Percentiles rank a stretch among this genome's conserved stretches.
Conservation (phyloP, 1,140 invertebrate genomes). For the Drosophila nasuta region DNA sequence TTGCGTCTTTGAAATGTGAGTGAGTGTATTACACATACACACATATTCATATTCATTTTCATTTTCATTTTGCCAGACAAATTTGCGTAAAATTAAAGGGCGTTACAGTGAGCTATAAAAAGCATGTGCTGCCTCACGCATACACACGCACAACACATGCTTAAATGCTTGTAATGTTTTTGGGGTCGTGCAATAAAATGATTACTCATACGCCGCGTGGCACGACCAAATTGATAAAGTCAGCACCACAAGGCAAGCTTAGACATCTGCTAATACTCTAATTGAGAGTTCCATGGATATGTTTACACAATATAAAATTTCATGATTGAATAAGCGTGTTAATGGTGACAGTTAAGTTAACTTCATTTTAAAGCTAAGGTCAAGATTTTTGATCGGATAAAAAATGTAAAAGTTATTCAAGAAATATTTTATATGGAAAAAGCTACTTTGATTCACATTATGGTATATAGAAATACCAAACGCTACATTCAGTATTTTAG, state of each 20-base stretch:
- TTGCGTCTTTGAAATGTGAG: constrained; percentile 26
- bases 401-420: no score
- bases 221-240: constrained; percentile 64
- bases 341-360: no score
- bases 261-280: neutral
- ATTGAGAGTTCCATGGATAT: neutral
- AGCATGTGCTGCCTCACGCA: constrained; percentile 16
- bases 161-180: constrained; percentile 23
- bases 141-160: constrained; percentile 25
- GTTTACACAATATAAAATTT: no score
- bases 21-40: no score
- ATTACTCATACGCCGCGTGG: constrained; percentile 70
- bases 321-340: no score
- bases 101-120: constrained; percentile 49
- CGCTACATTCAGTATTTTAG: no score
- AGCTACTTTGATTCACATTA: no score
- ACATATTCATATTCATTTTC: constrained; percentile 55
- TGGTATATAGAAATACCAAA: no score
- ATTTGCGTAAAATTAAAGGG: constrained; percentile 67
- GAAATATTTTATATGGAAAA: no score
- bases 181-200: constrained; percentile 71
- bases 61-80: constrained; percentile 72
- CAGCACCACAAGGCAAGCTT: constrained; percentile 25
- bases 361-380: no score
- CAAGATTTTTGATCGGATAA: no score